Percentiles rank a stretch among this genome's conserved stretches.
These are phyloP conservation scores for Eilema depressum DNA, from an alignment of 2,888 invertebrate species.

Conservation along the genomic window DNA sequence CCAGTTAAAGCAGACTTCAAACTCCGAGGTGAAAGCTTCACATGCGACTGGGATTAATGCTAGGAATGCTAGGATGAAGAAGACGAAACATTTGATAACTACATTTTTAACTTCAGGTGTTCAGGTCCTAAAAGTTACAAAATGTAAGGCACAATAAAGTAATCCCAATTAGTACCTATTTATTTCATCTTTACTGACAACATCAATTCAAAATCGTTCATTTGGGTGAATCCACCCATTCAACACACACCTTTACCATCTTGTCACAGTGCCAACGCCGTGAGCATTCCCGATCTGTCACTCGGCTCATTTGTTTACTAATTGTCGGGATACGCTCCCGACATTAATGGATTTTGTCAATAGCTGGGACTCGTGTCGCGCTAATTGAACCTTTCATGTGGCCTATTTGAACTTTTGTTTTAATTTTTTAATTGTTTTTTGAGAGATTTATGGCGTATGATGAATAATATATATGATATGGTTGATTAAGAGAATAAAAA, in stretches of 20 bases:
- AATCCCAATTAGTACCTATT: background rate
- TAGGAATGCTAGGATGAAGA: too few relatives aligned
- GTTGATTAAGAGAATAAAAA: too few relatives aligned
- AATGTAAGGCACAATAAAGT: background rate
- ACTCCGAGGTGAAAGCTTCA: too few relatives aligned
- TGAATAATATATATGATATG: background rate
- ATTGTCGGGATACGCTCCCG: slow-evolving; percentile 73
- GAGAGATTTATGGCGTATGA: slow-evolving; percentile 18
- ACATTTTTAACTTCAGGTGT: background rate
- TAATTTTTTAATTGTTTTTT: slow-evolving; percentile 30
- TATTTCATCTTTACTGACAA: background rate
- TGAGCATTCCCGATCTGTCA: slow-evolving; percentile 77
- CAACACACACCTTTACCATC: slow-evolving; percentile 35
- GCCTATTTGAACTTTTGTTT: slow-evolving; percentile 64
- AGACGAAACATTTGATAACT: too few relatives aligned
- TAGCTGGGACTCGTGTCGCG: slow-evolving; percentile 59
- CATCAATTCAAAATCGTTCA: background rate
- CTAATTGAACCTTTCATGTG: slow-evolving; percentile 77
- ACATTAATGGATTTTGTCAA: slow-evolving; percentile 86
- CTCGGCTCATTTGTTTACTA: slow-evolving; percentile 84
- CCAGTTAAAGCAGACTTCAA: too few relatives aligned
- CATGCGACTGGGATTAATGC: too few relatives aligned
- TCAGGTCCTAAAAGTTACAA: background rate
- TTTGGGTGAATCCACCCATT: slow-evolving; percentile 15
- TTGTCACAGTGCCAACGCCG: slow-evolving; percentile 42